Conservation (phyloP, 1,140 invertebrate genomes). For the Leguminivora glycinivorella region DNA sequence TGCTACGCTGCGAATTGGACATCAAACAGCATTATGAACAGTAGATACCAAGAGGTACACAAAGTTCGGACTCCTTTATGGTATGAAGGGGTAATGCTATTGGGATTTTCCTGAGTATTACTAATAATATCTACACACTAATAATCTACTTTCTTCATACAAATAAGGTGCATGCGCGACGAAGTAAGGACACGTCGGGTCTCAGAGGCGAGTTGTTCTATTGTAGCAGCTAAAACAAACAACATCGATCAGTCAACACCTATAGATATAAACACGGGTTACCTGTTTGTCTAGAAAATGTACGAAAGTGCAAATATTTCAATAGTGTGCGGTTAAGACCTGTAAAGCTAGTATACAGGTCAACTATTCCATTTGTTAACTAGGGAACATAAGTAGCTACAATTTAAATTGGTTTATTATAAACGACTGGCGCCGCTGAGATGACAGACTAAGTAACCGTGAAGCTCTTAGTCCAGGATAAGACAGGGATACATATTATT, state of each 20-base stretch:
- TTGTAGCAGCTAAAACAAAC: slow-evolving; percentile 85
- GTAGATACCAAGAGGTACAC: slow-evolving; percentile 30
- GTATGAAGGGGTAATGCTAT: background rate
- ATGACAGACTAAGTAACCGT: too few species aligned
- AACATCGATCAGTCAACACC: slow-evolving; percentile 30
- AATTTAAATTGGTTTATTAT: too few species aligned
- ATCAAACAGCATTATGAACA: too few species aligned
- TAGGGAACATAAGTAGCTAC: background rate
- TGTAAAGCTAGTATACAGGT: background rate
- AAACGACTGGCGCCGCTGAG: too few species aligned
- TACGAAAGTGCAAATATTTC: background rate
- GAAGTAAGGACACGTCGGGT: slow-evolving; percentile 50
- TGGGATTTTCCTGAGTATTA: background rate
- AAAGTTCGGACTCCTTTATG: slow-evolving; percentile 35
- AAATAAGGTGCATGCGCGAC: slow-evolving; percentile 60
- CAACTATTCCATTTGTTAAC: background rate
- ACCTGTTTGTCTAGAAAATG: background rate
- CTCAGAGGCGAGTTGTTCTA: slow-evolving; percentile 85
- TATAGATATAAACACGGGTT: background rate
- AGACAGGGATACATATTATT: too few species aligned
- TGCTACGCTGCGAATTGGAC: too few species aligned
- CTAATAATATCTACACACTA: slow-evolving; percentile 29
- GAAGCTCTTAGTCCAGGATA: too few species aligned
- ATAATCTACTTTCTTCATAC: slow-evolving; percentile 40
- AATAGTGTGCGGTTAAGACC: background rate